Evolutionary conservation across 2,888 invertebrate species (phyloP).

Genomic region (Apotomis turbidana): DNA sequence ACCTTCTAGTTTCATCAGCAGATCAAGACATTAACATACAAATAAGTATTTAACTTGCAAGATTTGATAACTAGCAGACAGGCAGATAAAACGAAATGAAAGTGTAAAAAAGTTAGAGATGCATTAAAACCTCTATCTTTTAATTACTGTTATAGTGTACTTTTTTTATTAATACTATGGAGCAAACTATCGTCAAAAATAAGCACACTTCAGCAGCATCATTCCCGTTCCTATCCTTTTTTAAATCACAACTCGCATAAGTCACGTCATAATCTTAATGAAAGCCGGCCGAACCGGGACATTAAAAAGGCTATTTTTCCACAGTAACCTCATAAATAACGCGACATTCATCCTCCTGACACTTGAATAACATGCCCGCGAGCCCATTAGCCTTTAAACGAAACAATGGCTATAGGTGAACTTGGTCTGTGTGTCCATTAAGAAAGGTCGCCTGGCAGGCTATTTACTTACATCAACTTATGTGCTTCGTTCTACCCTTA

Average conservation of each 20-base stretch:
- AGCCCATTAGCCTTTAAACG: constrained; percentile 42
- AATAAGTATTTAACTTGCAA: no score
- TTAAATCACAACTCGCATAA: constrained; percentile 36
- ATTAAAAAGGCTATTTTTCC: constrained; percentile 42
- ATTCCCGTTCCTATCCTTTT: constrained; percentile 28
- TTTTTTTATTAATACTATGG: no score
- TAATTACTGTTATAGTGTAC: no score
- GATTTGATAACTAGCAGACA: no score
- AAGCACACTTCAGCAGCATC: constrained; percentile 7
- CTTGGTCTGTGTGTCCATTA: constrained; percentile 40
- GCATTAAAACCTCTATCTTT: no score
- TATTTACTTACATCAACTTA: not conserved
- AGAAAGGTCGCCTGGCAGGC: constrained; percentile 28
- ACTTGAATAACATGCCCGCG: constrained; percentile 41
- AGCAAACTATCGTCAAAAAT: not conserved
- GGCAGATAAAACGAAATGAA: no score
- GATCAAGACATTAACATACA: no score
- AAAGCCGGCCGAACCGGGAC: constrained; percentile 34
- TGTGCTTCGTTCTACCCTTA: not conserved
- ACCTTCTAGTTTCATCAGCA: no score
- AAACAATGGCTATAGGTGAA: constrained; percentile 40
- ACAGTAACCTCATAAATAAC: constrained; percentile 41
- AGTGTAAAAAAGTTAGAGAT: no score
- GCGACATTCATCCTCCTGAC: constrained; percentile 41
- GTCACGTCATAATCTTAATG: constrained; percentile 42